Evolutionary conservation across 2,888 invertebrate genomes (phyloP).

Genomic region (Rhagonycha lutea): DNA sequence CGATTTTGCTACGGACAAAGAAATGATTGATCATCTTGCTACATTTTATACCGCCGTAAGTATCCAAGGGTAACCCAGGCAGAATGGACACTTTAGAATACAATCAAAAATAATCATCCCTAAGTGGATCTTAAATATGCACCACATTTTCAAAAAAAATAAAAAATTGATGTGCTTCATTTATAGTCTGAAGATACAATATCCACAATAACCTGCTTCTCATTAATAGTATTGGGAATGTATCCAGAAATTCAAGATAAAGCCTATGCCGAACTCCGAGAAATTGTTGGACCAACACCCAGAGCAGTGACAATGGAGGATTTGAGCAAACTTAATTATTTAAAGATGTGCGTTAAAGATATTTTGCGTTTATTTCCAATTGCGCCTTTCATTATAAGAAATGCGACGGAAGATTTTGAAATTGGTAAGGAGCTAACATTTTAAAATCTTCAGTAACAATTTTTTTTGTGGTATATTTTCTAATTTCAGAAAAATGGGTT

Average conservation of each 20-base stretch:
- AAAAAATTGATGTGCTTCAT: no score
- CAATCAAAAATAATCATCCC: no score
- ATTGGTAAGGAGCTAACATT: conserved; percentile 33
- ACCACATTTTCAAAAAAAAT: no score
- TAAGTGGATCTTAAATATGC: no score
- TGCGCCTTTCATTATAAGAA: conserved; percentile 41
- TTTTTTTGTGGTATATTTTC: not conserved
- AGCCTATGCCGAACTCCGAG: conserved; percentile 32
- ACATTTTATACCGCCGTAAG: no score
- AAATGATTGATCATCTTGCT: conserved; percentile 37
- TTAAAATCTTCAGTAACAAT: not conserved
- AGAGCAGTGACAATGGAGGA: not conserved
- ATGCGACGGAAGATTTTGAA: conserved; percentile 35
- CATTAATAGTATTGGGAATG: not conserved
- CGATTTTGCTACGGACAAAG: conserved; percentile 27
- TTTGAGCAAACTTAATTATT: conserved; percentile 24
- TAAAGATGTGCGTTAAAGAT: conserved; percentile 44
- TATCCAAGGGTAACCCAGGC: no score
- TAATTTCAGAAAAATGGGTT: not conserved
- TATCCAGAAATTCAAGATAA: conserved; percentile 3
- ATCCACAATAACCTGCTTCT: conserved; percentile 33
- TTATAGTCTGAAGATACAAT: conserved; percentile 47
- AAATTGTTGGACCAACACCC: conserved; percentile 14
- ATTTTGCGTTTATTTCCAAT: conserved; percentile 41
- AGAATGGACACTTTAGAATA: no score